Conservation (phyloP, 2,797 vertebrate species). For the Tangara arthus region DNA sequence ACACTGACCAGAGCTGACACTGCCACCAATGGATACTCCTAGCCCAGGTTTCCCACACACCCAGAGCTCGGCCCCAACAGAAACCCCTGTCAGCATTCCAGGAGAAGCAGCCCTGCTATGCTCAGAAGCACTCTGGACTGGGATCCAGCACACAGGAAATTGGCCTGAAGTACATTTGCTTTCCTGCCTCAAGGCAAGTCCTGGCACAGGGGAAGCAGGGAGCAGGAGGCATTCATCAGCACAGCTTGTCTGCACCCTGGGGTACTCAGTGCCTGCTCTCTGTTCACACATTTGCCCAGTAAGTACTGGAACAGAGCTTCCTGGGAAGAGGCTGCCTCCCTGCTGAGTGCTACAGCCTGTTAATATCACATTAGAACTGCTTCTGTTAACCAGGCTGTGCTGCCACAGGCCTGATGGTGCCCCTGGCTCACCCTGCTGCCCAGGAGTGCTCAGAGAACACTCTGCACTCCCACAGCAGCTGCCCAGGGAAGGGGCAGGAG, state of each 20-base stretch:
- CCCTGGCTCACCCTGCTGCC: neutral
- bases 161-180: neutral
- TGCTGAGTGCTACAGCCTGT: neutral
- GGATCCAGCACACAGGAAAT: neutral
- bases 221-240: neutral
- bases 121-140: neutral
- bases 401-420: neutral
- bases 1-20: accelerated
- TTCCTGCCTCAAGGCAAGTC: neutral
- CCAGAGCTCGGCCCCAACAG: neutral
- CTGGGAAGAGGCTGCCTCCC: neutral
- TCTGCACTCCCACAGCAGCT: neutral
- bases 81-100: neutral
- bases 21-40: neutral
- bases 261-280: neutral
- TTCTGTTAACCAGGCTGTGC: neutral
- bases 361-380: neutral
- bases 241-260: neutral
- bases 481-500: neutral
- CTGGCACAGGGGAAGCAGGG: neutral
- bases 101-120: neutral
- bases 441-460: neutral
- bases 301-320: neutral
- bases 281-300: neutral
- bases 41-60: accelerated